Evolutionary conservation across 2,797 vertebrate genomes (phyloP).

Genomic region (Ctenopoma multispine): DNA sequence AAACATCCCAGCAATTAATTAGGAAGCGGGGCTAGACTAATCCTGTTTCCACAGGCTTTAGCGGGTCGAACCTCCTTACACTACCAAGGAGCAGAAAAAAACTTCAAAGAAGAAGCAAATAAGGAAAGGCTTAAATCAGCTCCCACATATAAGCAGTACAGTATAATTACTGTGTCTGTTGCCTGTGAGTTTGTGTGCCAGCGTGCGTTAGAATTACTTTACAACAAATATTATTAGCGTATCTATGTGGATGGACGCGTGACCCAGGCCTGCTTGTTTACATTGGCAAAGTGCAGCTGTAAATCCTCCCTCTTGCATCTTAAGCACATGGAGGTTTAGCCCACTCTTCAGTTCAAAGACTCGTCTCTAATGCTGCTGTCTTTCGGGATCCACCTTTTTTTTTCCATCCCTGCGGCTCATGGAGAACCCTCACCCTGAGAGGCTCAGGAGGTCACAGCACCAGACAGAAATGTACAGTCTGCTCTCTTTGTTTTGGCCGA

Average conservation of each 20-base stretch:
- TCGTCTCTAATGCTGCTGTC: conserved; percentile 53
- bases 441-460: conserved; percentile 48
- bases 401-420: conserved; percentile 30
- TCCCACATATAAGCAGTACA: conserved; percentile 32
- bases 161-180: conserved; percentile 37
- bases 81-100: conserved; percentile 44
- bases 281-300: conserved; percentile 40
- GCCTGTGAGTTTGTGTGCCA: conserved; percentile 21
- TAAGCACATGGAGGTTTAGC: conserved; percentile 69
- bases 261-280: conserved; percentile 45
- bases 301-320: conserved; percentile 67
- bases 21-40: conserved; percentile 75
- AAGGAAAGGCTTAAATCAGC: conserved; percentile 63
- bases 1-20: conserved; percentile 82
- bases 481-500: conserved; percentile 44
- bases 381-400: conserved; percentile 25
- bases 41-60: conserved; percentile 80
- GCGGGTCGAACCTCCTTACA: conserved; percentile 64
- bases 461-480: conserved; percentile 45
- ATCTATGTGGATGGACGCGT: conserved; percentile 34
- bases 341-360: conserved; percentile 77
- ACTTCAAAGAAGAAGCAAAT: conserved; percentile 70
- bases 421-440: conserved; percentile 49
- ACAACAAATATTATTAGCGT: conserved; percentile 27
- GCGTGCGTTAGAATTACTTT: not conserved